A percentile compares a stretch with the other conserved stretches of the same genome.
Conservation (phyloP, 2,113 vertebrate genomes). For the Onychorhynchus coronatus region DNA sequence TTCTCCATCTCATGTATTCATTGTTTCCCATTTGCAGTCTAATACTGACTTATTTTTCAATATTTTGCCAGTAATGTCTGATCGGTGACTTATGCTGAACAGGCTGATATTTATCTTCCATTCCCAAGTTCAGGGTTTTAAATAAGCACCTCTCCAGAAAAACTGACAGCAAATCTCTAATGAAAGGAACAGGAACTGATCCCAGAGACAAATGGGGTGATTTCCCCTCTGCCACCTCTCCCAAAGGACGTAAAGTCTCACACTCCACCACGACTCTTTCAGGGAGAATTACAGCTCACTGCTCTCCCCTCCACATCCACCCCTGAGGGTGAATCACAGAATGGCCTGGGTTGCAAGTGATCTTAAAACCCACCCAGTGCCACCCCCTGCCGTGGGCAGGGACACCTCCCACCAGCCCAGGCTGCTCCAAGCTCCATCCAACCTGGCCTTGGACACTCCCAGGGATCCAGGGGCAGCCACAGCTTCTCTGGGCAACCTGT, state of each 20-base stretch:
- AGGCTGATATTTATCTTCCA: neutral
- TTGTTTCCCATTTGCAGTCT: neutral
- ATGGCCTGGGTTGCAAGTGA: neutral
- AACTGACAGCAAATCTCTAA: neutral
- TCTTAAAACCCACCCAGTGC: rapidly evolving
- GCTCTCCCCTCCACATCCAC: neutral
- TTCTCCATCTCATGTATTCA: neutral
- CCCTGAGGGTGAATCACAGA: neutral
- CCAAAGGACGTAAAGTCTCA: neutral
- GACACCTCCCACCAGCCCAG: neutral
- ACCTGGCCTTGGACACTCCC: neutral
- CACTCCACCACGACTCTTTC: neutral
- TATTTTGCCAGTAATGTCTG: neutral
- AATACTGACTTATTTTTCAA: neutral
- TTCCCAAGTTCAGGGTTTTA: neutral
- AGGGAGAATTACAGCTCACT: neutral
- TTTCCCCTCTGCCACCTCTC: neutral
- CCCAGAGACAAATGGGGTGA: neutral
- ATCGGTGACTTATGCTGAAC: neutral
- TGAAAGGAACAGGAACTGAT: neutral
- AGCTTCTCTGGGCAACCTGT: neutral
- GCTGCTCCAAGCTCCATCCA: neutral
- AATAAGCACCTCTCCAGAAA: neutral
- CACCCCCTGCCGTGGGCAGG: neutral
- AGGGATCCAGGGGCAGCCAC: neutral